Evolutionary conservation across 2,797 vertebrate species (phyloP).

Genomic region (Buceros bicornis): DNA sequence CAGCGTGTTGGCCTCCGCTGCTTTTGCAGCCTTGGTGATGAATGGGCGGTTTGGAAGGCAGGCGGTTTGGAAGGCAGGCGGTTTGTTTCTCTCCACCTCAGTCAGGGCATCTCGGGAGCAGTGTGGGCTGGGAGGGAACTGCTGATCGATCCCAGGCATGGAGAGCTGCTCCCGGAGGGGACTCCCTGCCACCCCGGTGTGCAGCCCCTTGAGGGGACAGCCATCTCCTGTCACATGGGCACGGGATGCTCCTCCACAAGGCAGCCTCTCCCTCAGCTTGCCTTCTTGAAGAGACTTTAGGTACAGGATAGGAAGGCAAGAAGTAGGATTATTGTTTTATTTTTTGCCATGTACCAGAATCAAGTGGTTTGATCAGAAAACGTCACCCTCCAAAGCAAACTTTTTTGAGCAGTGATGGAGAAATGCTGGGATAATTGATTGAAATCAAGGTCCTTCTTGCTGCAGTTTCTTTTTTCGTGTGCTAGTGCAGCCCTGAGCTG

Average conservation of each 20-base stretch:
- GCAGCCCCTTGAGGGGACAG: neutral
- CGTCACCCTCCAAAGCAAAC: neutral
- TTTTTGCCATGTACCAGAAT: neutral
- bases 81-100: neutral
- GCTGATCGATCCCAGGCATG: neutral
- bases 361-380: neutral
- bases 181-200: neutral
- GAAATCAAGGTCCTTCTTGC: neutral
- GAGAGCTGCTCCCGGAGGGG: neutral
- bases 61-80: neutral
- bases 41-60: neutral
- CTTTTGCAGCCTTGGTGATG: neutral
- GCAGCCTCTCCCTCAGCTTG: neutral
- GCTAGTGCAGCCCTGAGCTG: neutral
- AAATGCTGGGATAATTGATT: neutral
- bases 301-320: neutral
- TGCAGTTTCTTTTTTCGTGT: neutral
- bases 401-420: neutral
- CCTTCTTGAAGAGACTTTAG: neutral
- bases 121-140: rapidly evolving
- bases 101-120: rapidly evolving
- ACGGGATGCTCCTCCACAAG: neutral
- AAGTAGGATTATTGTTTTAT: neutral
- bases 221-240: neutral
- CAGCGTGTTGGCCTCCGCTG: neutral